Percentiles rank a stretch among this genome's conserved stretches.
Evolutionary conservation across 2,888 invertebrate genomes (phyloP).

Genomic region (Lasioglossum marginatum): DNA sequence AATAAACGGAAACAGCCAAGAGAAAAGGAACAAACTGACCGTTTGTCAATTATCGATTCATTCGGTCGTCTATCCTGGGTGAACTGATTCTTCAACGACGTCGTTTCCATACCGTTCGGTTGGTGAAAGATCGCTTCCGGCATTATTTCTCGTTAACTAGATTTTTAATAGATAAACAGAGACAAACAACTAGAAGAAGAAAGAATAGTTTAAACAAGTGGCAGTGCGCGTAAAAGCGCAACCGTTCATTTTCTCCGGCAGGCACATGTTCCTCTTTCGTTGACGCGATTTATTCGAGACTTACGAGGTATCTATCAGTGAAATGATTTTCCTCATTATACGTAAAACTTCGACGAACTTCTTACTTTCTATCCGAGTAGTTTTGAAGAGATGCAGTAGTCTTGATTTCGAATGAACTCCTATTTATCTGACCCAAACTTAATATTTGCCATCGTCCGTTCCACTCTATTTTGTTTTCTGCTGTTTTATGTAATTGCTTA

Average conservation of each 20-base stretch:
- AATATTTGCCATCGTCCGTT: background rate
- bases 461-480: background rate
- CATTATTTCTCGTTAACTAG: background rate
- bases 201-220: background rate
- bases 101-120: background rate
- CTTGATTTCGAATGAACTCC: background rate
- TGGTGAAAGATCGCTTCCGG: background rate
- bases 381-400: background rate
- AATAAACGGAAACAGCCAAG: background rate
- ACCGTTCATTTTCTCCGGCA: background rate
- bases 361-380: background rate
- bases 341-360: background rate
- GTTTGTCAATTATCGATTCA: background rate
- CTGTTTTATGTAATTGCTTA: background rate
- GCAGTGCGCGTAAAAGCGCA: background rate
- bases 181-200: background rate
- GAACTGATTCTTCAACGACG: background rate
- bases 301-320: constrained; percentile 1
- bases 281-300: constrained; percentile 2
- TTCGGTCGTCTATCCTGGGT: constrained; percentile 12
- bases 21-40: constrained; percentile 1
- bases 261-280: background rate
- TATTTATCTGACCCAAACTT: background rate
- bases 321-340: background rate
- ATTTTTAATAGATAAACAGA: background rate